Conservation (phyloP, 2,113 vertebrate species). For the Corythornis vintsioides region DNA sequence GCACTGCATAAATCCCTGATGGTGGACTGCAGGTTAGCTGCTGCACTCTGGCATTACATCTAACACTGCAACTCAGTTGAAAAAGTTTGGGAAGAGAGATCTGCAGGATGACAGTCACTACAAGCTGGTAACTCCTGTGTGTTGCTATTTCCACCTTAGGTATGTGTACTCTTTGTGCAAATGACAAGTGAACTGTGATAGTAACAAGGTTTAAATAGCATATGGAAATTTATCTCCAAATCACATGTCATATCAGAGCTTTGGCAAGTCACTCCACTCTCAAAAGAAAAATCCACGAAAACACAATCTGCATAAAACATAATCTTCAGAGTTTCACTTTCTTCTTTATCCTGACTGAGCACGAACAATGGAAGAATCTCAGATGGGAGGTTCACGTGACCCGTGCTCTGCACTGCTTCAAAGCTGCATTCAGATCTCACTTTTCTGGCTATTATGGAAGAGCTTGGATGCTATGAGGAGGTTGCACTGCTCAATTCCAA, state of each 20-base stretch:
- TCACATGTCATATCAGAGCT: constrained; percentile 17
- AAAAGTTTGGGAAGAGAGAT: background rate
- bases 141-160: background rate
- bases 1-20: background rate
- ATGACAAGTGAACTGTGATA: constrained; percentile 10
- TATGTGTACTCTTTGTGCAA: background rate
- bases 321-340: background rate
- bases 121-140: background rate
- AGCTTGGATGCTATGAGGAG: background rate
- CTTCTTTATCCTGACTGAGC: background rate
- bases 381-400: background rate
- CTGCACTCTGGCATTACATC: background rate
- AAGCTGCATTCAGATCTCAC: background rate
- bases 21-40: background rate
- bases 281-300: constrained; percentile 2
- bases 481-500: background rate
- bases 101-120: background rate
- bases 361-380: background rate
- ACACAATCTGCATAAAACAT: constrained; percentile 24
- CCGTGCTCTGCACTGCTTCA: background rate
- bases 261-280: background rate
- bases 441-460: background rate
- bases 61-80: background rate
- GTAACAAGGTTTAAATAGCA: constrained; percentile 18
- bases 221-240: constrained; percentile 39